Evolutionary conservation across 2,797 vertebrate species (phyloP).

Genomic region (Champsocephalus esox): DNA sequence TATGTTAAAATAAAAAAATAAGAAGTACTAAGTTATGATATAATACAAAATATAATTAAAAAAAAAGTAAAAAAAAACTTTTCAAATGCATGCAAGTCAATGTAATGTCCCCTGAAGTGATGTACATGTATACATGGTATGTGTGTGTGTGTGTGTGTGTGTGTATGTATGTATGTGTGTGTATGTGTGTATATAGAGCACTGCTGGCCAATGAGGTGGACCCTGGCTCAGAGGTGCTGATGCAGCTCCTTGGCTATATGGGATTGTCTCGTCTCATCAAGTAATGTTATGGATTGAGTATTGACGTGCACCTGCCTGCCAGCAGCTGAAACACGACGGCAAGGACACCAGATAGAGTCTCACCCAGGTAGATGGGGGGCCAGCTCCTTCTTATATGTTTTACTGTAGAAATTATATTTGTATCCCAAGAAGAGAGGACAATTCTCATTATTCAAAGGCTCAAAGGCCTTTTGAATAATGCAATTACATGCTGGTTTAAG

Average conservation of each 20-base stretch:
- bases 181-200: not conserved
- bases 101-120: too few relatives aligned
- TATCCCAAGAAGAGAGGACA: not conserved
- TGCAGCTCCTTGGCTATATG: conserved; percentile 51
- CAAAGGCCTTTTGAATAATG: conserved; percentile 62
- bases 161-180: conserved; percentile 1
- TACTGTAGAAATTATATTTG: not conserved
- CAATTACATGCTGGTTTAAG: not conserved
- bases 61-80: too few relatives aligned
- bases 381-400: not conserved
- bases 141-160: too few relatives aligned
- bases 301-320: conserved; percentile 58
- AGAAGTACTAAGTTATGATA: too few relatives aligned
- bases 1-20: too few relatives aligned
- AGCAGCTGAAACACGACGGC: conserved; percentile 40
- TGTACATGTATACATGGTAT: too few relatives aligned
- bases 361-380: not conserved
- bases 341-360: conserved; percentile 25
- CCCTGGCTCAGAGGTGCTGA: conserved; percentile 64
- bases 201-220: conserved; percentile 42
- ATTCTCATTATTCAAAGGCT: conserved; percentile 28
- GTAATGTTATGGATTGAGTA: conserved; percentile 72
- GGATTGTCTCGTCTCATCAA: conserved; percentile 72
- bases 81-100: too few relatives aligned
- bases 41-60: too few relatives aligned